A percentile compares a stretch with the other conserved stretches of the same genome.
Conservation (phyloP, 1,140 invertebrate species). For the Atta texana region DNA sequence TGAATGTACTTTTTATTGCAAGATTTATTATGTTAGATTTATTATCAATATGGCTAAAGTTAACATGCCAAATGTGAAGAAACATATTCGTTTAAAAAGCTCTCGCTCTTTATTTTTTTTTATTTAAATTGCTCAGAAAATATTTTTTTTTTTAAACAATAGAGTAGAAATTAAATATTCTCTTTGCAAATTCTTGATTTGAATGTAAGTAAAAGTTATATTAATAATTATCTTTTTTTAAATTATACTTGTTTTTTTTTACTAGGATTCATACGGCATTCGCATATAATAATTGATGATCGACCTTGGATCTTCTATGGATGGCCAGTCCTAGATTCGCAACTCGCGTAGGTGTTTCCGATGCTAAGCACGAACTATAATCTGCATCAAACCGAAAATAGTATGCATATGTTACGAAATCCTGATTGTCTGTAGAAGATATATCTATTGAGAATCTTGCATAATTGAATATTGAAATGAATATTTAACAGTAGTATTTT, state of each 20-base stretch:
- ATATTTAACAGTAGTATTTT: neutral
- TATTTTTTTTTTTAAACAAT: neutral
- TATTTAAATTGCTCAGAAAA: neutral
- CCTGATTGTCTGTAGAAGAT: neutral
- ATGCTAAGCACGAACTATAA: slow-evolving; percentile 47
- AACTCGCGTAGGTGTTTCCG: slow-evolving; percentile 41
- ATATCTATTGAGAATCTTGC: neutral
- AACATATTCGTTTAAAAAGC: neutral
- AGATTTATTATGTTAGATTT: neutral
- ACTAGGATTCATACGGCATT: neutral
- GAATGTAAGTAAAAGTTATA: neutral
- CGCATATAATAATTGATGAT: slow-evolving; percentile 32
- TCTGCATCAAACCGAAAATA: slow-evolving; percentile 53
- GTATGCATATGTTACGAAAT: slow-evolving; percentile 26
- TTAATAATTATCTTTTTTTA: neutral
- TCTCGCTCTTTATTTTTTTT: neutral
- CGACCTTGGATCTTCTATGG: slow-evolving; percentile 56
- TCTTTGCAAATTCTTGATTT: neutral
- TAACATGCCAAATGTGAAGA: neutral
- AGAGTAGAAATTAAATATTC: neutral
- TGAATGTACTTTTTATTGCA: slow-evolving; percentile 22
- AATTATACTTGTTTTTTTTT: neutral
- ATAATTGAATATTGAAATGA: neutral
- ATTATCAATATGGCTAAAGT: slow-evolving; percentile 1
- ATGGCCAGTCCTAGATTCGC: slow-evolving; percentile 66